phyloP scores from a whole-genome alignment of 2,797 vertebrate genomes.

The Jordanella pulchra region DNA sequence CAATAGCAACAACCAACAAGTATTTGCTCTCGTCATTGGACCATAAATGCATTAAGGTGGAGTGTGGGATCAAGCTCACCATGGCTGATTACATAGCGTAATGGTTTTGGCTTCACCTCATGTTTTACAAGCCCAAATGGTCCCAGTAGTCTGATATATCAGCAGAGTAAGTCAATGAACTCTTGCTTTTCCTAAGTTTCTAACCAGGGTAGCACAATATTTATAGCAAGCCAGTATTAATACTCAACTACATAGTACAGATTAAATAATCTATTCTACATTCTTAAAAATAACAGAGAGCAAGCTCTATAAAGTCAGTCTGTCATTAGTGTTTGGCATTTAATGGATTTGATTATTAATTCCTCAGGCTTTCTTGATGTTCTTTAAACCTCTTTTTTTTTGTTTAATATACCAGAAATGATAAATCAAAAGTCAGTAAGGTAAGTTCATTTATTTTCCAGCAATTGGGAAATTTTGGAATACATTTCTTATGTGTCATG shows the following conservation, averaged over 20 bases:
- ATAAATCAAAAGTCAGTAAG: not conserved
- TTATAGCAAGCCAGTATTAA: conserved; percentile 72
- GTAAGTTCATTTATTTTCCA: no score
- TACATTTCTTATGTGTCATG: not conserved
- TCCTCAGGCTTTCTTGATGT: not conserved
- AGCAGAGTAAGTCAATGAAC: conserved; percentile 75
- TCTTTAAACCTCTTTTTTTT: not conserved
- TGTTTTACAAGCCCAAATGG: conserved; percentile 79
- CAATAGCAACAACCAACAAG: conserved; percentile 59
- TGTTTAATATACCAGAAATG: not conserved
- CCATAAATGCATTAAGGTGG: conserved; percentile 65
- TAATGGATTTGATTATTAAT: no score
- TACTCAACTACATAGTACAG: conserved; percentile 52
- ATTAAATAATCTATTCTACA: conserved; percentile 38
- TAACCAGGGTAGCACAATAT: conserved; percentile 59
- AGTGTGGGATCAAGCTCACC: conserved; percentile 67
- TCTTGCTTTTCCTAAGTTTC: conserved; percentile 73
- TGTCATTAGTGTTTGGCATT: not conserved
- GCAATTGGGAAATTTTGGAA: not conserved
- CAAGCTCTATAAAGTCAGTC: no score
- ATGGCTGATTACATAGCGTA: conserved; percentile 79
- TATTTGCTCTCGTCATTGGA: conserved; percentile 60
- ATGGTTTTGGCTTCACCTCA: conserved; percentile 78
- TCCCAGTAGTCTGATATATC: conserved; percentile 75
- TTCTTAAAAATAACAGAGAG: conserved; percentile 9